Conservation (phyloP, 2,888 invertebrate genomes). For the Esperia sulphurella region DNA sequence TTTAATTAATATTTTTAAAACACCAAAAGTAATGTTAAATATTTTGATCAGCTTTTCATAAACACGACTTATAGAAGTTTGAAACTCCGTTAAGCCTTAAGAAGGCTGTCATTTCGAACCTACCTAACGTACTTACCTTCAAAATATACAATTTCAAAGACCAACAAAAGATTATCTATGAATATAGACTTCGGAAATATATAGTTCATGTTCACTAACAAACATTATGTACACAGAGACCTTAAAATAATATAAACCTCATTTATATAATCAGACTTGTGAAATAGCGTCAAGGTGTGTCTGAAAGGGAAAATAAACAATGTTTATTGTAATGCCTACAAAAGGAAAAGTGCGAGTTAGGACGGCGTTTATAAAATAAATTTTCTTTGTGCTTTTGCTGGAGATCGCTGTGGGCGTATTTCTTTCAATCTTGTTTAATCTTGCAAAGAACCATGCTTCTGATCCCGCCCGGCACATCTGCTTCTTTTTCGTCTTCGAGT, state of each 20-base stretch:
- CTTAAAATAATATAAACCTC: background rate
- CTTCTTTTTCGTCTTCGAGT: background rate
- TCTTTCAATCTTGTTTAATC: slow-evolving; percentile 48
- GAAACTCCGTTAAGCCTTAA: too few species aligned
- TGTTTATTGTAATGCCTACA: slow-evolving; percentile 50
- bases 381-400: slow-evolving; percentile 42
- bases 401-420: slow-evolving; percentile 36
- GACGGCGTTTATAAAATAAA: slow-evolving; percentile 54
- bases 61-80: too few species aligned
- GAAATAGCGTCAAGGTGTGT: slow-evolving; percentile 34
- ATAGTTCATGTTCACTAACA: too few species aligned
- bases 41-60: too few species aligned
- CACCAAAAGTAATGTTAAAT: too few species aligned
- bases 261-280: background rate
- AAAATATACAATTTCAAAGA: too few species aligned
- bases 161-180: background rate
- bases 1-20: too few species aligned
- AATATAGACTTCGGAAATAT: background rate
- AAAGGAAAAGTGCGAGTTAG: slow-evolving; percentile 39
- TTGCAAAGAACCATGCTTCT: slow-evolving; percentile 36
- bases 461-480: slow-evolving; percentile 37
- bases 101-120: too few species aligned
- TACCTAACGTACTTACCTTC: too few species aligned
- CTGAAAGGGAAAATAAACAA: slow-evolving; percentile 35
- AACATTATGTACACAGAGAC: too few species aligned